These are phyloP conservation scores for Drosophila nigricruria DNA, from an alignment of 2,888 invertebrate genomes.

Conservation along the genomic window DNA sequence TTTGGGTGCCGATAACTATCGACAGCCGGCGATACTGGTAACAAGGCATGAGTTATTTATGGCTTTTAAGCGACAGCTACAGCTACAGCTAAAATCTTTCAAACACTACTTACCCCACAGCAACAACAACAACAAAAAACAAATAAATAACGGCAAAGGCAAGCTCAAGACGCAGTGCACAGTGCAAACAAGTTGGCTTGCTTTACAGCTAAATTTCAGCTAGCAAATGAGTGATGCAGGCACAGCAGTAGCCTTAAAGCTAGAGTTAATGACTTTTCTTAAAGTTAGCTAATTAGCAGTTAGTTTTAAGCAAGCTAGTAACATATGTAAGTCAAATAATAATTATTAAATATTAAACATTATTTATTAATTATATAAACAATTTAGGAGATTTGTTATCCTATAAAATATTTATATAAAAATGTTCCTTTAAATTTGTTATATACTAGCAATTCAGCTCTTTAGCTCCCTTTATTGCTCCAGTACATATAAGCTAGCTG, in stretches of 20 bases:
- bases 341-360: neutral
- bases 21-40: conserved; percentile 70
- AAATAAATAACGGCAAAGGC: conserved; percentile 14
- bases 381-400: too few relatives aligned
- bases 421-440: too few relatives aligned
- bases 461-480: neutral
- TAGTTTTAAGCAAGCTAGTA: neutral
- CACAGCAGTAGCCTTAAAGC: neutral
- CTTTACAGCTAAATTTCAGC: conserved; percentile 1
- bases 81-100: conserved; percentile 56
- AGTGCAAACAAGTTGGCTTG: conserved; percentile 19
- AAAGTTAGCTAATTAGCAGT: neutral
- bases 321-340: neutral
- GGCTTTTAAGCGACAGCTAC: conserved; percentile 73
- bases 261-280: neutral
- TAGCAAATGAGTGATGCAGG: too few relatives aligned
- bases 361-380: neutral
- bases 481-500: neutral
- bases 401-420: too few relatives aligned
- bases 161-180: neutral
- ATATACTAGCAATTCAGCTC: neutral
- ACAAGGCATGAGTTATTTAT: conserved; percentile 78
- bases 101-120: conserved; percentile 24
- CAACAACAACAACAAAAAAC: conserved; percentile 2
- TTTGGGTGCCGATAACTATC: conserved; percentile 69